Evolutionary conservation across 2,797 vertebrate genomes (phyloP).

Genomic region (Ficedula albicollis): DNA sequence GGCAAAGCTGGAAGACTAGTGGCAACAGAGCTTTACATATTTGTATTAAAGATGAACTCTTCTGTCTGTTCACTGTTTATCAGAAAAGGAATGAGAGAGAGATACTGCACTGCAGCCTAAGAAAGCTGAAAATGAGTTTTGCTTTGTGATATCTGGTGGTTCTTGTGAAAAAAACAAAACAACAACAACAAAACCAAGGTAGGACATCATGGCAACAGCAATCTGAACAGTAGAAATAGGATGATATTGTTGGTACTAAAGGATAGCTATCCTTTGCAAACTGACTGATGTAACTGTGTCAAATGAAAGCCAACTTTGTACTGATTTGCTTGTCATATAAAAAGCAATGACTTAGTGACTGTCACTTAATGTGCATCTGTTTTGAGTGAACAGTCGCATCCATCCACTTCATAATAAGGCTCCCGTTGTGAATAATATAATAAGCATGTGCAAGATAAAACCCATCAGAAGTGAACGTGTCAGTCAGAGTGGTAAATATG

Average conservation of each 20-base stretch:
- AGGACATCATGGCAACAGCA: not conserved
- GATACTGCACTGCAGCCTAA: not conserved
- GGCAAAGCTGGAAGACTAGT: conserved; percentile 57
- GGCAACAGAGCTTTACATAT: conserved; percentile 53
- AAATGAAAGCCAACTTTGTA: conserved; percentile 48
- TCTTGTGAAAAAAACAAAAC: not conserved
- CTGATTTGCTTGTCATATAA: conserved; percentile 46
- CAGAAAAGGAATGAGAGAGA: not conserved
- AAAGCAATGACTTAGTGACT: conserved; percentile 52
- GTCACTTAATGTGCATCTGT: conserved; percentile 52
- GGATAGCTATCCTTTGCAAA: conserved; percentile 34
- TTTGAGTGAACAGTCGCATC: conserved; percentile 40
- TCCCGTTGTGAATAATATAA: conserved; percentile 28
- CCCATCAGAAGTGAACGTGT: not conserved
- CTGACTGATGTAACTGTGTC: conserved; percentile 49
- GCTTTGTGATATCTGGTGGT: not conserved
- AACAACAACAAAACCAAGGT: not conserved
- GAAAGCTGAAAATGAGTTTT: conserved; percentile 26
- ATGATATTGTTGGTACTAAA: not conserved
- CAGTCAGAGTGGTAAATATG: conserved; percentile 38
- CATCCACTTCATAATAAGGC: conserved; percentile 38
- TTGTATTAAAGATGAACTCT: conserved; percentile 50
- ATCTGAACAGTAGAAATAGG: conserved; percentile 7
- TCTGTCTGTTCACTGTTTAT: conserved; percentile 33
- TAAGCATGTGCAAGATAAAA: conserved; percentile 51